phyloP scores from a whole-genome alignment of 2,797 vertebrate genomes.

The Premnoplex brunnescens region DNA sequence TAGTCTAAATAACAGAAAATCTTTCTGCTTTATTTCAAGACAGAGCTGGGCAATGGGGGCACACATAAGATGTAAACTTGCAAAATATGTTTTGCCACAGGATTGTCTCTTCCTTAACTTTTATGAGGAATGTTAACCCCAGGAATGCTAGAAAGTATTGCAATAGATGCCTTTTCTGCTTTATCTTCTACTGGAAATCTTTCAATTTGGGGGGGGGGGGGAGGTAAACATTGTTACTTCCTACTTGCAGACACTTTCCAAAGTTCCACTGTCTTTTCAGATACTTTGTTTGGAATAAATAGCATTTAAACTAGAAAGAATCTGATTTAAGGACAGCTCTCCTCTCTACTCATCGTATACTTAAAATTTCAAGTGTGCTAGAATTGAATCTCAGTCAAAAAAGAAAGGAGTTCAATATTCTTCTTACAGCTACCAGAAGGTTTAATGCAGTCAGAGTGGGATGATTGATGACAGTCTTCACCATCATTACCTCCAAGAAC shows the following conservation, averaged over 20 bases:
- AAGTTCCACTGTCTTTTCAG: background rate
- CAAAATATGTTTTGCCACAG: background rate
- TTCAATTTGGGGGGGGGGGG: background rate
- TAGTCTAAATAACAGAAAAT: background rate
- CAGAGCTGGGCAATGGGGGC: accelerated
- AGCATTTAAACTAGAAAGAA: slow-evolving; percentile 32
- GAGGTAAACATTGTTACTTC: background rate
- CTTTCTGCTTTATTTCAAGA: background rate
- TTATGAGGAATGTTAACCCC: background rate
- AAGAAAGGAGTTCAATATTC: slow-evolving; percentile 27
- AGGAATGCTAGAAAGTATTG: background rate
- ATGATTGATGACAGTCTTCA: slow-evolving; percentile 14
- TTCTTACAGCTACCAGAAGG: background rate
- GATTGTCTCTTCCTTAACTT: background rate
- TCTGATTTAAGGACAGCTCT: slow-evolving; percentile 18
- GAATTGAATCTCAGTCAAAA: slow-evolving; percentile 43
- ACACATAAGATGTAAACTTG: background rate
- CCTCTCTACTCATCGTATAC: background rate
- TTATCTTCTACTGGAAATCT: background rate
- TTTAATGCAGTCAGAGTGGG: background rate
- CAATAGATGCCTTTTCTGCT: background rate
- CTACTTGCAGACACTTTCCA: background rate
- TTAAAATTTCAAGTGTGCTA: slow-evolving; percentile 31
- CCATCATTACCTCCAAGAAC: background rate
- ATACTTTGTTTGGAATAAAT: slow-evolving; percentile 14